Conservation (phyloP, 23 tunicate species). For the Ciona savignyi region DNA sequence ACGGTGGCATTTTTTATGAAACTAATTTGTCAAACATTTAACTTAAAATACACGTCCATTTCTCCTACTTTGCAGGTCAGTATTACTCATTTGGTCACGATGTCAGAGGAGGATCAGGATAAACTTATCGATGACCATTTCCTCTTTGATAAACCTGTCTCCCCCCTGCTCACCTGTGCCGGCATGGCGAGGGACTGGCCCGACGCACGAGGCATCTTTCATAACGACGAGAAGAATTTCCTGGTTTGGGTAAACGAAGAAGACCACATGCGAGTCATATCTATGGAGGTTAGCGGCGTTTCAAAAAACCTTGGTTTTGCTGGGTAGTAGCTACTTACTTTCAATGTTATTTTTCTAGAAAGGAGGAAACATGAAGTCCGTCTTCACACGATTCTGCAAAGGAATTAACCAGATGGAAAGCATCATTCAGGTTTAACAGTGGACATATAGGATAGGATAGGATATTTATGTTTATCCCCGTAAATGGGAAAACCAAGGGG, state of each 20-base stretch:
- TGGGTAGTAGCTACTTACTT: neutral
- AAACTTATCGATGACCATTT: conserved; percentile 20
- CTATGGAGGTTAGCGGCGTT: conserved; percentile 26
- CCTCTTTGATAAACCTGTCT: too few species aligned
- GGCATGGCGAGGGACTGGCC: conserved; percentile 50
- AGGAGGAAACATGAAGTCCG: conserved; percentile 80
- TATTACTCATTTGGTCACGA: conserved; percentile 70
- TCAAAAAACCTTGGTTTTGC: neutral
- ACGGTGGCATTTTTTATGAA: too few species aligned
- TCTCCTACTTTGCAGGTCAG: conserved; percentile 29
- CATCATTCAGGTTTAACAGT: conserved; percentile 12
- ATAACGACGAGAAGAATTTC: conserved; percentile 14
- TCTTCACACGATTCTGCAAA: conserved; percentile 59
- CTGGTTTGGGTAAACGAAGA: too few species aligned
- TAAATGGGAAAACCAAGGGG: too few species aligned
- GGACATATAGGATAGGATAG: too few species aligned
- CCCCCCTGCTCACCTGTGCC: conserved; percentile 21
- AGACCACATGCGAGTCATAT: conserved; percentile 29
- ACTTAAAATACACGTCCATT: too few species aligned
- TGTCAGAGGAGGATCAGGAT: conserved; percentile 78
- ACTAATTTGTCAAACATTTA: too few species aligned
- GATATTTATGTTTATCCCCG: too few species aligned
- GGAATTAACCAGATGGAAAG: conserved; percentile 66
- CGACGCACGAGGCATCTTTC: conserved; percentile 29
- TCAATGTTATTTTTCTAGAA: conserved; percentile 2